Conservation (phyloP, 2,888 invertebrate species). For the Nomada goodeniana region DNA sequence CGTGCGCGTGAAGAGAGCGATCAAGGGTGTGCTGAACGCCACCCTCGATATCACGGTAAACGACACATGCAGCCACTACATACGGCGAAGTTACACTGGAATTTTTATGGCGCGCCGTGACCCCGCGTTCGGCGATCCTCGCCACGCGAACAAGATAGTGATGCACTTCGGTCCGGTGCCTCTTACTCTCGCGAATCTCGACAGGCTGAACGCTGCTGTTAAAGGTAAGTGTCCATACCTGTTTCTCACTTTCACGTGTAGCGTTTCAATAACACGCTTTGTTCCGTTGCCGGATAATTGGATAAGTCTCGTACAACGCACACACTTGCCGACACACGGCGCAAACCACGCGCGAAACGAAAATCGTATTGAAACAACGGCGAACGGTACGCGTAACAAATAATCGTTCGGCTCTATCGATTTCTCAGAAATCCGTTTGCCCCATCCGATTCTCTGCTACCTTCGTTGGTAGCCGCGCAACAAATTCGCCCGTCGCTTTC, state of each 20-base stretch:
- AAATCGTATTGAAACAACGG: constrained; percentile 17
- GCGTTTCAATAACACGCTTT: constrained; percentile 28
- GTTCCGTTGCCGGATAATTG: constrained; percentile 45
- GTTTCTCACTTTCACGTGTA: constrained; percentile 26
- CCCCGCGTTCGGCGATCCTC: constrained; percentile 46
- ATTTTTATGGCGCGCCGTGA: constrained; percentile 79
- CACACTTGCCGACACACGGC: background rate
- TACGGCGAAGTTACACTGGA: constrained; percentile 81
- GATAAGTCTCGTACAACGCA: constrained; percentile 28
- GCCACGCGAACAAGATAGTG: constrained; percentile 70
- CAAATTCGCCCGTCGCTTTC: constrained; percentile 3
- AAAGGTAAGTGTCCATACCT: constrained; percentile 77
- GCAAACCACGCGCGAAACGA: background rate
- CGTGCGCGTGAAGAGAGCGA: constrained; percentile 80
- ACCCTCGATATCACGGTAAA: constrained; percentile 77
- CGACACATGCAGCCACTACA: constrained; percentile 78
- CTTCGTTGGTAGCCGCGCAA: background rate
- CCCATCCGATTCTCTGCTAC: background rate
- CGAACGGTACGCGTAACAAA: background rate
- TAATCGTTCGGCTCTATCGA: background rate
- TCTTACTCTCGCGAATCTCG: constrained; percentile 83
- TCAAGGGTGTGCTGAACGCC: constrained; percentile 78
- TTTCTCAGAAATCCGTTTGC: background rate
- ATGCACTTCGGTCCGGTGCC: constrained; percentile 83
- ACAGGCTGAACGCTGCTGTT: constrained; percentile 82